A percentile compares a stretch with the other conserved stretches of the same genome.
Evolutionary conservation across 2,888 invertebrate species (phyloP).

Genomic region (Phortica magna): DNA sequence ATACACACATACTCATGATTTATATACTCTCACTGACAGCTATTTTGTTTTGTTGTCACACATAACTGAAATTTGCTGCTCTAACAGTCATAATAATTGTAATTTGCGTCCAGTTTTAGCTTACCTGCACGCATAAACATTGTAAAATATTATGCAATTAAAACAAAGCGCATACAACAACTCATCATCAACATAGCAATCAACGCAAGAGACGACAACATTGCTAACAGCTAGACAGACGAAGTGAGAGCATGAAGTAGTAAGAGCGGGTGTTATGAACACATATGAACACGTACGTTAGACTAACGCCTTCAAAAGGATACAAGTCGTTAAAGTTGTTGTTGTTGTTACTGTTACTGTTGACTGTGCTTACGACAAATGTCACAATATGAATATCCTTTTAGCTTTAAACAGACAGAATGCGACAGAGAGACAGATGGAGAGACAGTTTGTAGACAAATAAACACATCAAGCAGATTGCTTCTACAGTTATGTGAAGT

Average conservation of each 20-base stretch:
- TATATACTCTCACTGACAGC: no score
- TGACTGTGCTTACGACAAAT: neutral
- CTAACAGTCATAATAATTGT: neutral
- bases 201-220: neutral
- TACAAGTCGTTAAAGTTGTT: neutral
- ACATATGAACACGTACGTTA: no score
- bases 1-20: no score
- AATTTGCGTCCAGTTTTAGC: conserved; percentile 1
- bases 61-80: neutral
- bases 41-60: no score
- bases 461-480: neutral
- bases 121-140: neutral
- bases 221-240: neutral
- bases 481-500: neutral
- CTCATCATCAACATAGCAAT: neutral
- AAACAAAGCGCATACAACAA: conserved; percentile 9
- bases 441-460: neutral
- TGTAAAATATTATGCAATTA: conserved; percentile 25
- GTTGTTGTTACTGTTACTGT: neutral
- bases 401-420: neutral
- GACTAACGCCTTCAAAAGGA: neutral
- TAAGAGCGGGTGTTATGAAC: no score
- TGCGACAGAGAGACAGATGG: neutral
- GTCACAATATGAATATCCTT: conserved; percentile 1
- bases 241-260: no score